Evolutionary conservation across 2,888 invertebrate species (phyloP), one percentile per base, ranked within the genome.

Genomic region (Balanococcus diminutus): DNA sequence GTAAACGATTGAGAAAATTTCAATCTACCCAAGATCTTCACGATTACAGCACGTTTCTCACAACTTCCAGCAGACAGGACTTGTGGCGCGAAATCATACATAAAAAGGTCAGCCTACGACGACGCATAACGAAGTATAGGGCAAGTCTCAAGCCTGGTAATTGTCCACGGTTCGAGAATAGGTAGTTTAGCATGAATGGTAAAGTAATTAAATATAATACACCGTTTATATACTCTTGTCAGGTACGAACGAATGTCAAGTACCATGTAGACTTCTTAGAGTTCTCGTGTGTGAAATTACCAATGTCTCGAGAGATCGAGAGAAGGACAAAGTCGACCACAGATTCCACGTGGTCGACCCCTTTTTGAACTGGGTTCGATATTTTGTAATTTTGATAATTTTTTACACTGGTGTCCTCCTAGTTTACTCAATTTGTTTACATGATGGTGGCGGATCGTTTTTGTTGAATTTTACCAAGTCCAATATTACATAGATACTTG

Each of bases 131-230:
- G 28, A 28, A 67, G 11, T 14, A 28, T 16, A 14, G 67, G 28
- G 9, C 11, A 0, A 3, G 22, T 56, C 56, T 56, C 22, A 19
- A 28, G 67, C 28, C 67, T 67, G 1, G 16, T 67, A 67, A 67
- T 67, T 67, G 67, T 79, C 75, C 19, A 79, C 75, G n/a, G 28
- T 32, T 36, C 75, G 19, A 79, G 75, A 79, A 79, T 79, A 36
- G 75, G 31, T 79, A 22, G 36, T 79, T 79, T n/a, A 72, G 75
- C 36, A 31, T 36, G 36, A 36, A 79, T 36, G 36, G 32, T 22
- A 6, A 79, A 79, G 75, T 79, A 79, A 79, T 79, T 79, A 79
- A 72, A 72, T 72, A 14, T 31, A 79, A 36, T 36, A 19, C 36
- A 36, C 75, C n/a, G 25, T 79, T 79, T 79, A 79, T 36, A 28